Evolutionary conservation across 2,113 vertebrate species (phyloP).

Genomic region (Tamias sibiricus): DNA sequence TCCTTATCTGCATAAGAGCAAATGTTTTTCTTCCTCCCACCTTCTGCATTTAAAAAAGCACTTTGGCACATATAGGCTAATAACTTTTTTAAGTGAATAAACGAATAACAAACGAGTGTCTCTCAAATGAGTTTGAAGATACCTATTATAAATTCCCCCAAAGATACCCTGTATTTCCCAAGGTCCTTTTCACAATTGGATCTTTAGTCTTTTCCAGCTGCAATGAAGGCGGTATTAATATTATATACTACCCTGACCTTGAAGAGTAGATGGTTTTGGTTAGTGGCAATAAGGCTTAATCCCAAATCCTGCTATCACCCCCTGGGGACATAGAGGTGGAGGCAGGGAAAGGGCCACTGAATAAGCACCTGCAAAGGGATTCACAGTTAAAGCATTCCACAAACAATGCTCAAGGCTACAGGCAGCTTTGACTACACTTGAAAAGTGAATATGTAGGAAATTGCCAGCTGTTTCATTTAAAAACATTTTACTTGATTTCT

Average conservation of each 20-base stretch:
- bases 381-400: background rate
- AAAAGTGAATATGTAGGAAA: background rate
- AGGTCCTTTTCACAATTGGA: conserved; percentile 14
- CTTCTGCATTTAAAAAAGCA: background rate
- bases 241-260: background rate
- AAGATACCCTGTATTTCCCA: background rate
- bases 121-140: background rate
- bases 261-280: background rate
- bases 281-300: background rate
- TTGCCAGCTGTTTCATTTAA: conserved; percentile 59
- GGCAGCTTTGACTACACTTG: background rate
- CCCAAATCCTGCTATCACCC: background rate
- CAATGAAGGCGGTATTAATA: background rate
- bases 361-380: background rate
- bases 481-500: conserved; percentile 51
- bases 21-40: background rate
- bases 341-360: background rate
- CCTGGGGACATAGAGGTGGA: background rate
- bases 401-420: background rate
- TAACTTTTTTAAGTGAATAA: conserved; percentile 32
- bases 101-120: background rate
- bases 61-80: background rate
- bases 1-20: background rate
- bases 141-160: background rate
- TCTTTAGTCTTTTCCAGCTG: background rate